Evolutionary conservation across 1,140 invertebrate species (phyloP).

Genomic region (Aricia agestis): DNA sequence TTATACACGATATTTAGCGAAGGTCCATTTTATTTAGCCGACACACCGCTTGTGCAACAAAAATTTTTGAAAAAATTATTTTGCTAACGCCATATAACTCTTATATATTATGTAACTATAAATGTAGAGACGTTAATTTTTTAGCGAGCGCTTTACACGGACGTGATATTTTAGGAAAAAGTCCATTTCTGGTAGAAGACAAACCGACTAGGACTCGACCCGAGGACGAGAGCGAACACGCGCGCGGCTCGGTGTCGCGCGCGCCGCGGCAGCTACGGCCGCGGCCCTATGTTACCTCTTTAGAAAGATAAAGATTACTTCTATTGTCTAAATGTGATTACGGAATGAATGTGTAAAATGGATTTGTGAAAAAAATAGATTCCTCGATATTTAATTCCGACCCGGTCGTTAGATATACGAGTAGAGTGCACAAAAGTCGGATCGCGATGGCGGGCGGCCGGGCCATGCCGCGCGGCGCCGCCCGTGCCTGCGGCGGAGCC

Average conservation of each 20-base stretch:
- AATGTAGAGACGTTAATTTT: slow-evolving; percentile 36
- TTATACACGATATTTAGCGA: slow-evolving; percentile 72
- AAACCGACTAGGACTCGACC: slow-evolving; percentile 27
- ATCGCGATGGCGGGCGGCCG: neutral
- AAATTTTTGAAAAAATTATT: slow-evolving; percentile 69
- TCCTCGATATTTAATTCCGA: slow-evolving; percentile 32
- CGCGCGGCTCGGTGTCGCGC: too few relatives aligned
- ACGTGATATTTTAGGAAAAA: slow-evolving; percentile 46
- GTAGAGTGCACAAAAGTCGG: slow-evolving; percentile 14
- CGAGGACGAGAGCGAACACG: slow-evolving; percentile 2
- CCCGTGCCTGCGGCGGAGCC: neutral
- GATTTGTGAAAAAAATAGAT: slow-evolving; percentile 29
- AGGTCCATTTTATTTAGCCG: slow-evolving; percentile 75
- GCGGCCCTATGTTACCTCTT: slow-evolving; percentile 20
- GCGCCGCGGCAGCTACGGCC: neutral
- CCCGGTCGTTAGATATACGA: slow-evolving; percentile 6
- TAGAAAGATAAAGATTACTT: slow-evolving; percentile 53
- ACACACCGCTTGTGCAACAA: slow-evolving; percentile 62
- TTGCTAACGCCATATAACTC: slow-evolving; percentile 68
- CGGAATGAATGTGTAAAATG: slow-evolving; percentile 16
- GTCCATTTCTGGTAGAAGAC: slow-evolving; percentile 33
- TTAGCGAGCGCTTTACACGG: slow-evolving; percentile 51
- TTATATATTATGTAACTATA: slow-evolving; percentile 49
- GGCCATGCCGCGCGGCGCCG: neutral
- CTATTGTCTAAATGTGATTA: slow-evolving; percentile 27